phyloP scores from a whole-genome alignment of 2,888 invertebrate genomes.

The Apamea anceps region DNA sequence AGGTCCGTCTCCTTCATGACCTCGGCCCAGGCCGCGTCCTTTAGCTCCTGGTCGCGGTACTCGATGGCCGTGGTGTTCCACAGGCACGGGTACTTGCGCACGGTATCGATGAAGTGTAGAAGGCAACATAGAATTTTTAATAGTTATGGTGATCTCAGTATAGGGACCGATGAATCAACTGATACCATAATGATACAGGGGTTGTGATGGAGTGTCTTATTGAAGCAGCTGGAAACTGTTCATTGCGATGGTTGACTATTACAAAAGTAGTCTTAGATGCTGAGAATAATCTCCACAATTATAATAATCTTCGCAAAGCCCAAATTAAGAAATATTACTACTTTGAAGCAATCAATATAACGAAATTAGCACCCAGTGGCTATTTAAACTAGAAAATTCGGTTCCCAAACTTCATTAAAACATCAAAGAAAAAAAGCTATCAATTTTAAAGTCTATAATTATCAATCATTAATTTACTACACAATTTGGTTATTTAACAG shows the following conservation, averaged over 20 bases:
- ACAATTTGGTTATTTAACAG: slow-evolving; percentile 64
- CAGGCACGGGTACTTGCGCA: no score
- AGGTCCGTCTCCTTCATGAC: no score
- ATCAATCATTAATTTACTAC: slow-evolving; percentile 65
- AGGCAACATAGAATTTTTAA: background rate
- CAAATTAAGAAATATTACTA: slow-evolving; percentile 27
- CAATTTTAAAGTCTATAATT: slow-evolving; percentile 63
- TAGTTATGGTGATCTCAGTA: background rate
- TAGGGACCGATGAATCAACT: background rate
- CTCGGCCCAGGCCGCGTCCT: no score
- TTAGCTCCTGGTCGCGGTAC: no score
- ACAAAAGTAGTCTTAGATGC: background rate
- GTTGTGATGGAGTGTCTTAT: background rate
- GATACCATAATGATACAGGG: background rate
- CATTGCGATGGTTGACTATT: background rate
- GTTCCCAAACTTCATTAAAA: slow-evolving; percentile 64
- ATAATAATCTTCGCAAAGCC: background rate
- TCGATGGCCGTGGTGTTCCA: no score
- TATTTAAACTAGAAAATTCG: slow-evolving; percentile 50
- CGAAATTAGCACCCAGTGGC: slow-evolving; percentile 53
- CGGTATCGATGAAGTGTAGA: no score
- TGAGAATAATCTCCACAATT: background rate
- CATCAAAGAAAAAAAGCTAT: slow-evolving; percentile 63
- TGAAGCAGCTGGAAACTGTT: background rate
- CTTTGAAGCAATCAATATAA: slow-evolving; percentile 44